Base-by-base conservation (phyloP, 2,888 invertebrate genomes). In the Calephelis perditalis region DNA sequence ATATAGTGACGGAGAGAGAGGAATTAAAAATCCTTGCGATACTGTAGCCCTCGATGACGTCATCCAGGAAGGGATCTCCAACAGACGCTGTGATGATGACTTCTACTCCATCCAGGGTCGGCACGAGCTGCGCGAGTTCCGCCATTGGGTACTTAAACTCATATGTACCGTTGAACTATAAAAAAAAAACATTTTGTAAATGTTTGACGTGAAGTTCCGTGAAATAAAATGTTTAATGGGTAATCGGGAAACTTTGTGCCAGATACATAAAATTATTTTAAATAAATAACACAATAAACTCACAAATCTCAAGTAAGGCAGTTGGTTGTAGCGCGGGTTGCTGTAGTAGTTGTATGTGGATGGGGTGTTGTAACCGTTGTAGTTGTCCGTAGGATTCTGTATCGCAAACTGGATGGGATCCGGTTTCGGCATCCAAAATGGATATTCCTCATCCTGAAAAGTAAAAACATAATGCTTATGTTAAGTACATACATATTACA, bases 11-110 rank as follows among this genome's bases (percentile, higher is more conserved):
- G 60, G 94, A 93, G 7, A 98, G 92, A 7, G 96, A 96, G 0
- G 97, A 97, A 85, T 97, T 97, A 78, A 95, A 97, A 58, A 99
- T 94, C 68, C 97, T 71, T 0, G 98, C 96, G 63, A 95, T 94
- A 11, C 98, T 95, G 88, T 94, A 97, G 0, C 98, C 99, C 66
- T 96, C 94, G 56, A 97, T 93, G 56, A 95, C 85, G 57, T 97
- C 96, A 74, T 97, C 95, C 62, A 96, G 91, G 84, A 96, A 97
- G 57, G 94, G 93, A 71, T 98, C 98, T 0, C 97, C 97, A 0
- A 98, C 97, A 0, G 95, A 94, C 0, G 97, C 98, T 0, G 95
- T 95, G 59, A 98, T 93, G 57, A 94, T 92, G 0, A 98, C 92
- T 84, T 97, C 97, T 84, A 96, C 94, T 1, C 95, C 95, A 65